A percentile compares a stretch with the other conserved stretches of the same genome.
phyloP scores from a whole-genome alignment of 2,797 vertebrate genomes.

The Gobio occitaniae region DNA sequence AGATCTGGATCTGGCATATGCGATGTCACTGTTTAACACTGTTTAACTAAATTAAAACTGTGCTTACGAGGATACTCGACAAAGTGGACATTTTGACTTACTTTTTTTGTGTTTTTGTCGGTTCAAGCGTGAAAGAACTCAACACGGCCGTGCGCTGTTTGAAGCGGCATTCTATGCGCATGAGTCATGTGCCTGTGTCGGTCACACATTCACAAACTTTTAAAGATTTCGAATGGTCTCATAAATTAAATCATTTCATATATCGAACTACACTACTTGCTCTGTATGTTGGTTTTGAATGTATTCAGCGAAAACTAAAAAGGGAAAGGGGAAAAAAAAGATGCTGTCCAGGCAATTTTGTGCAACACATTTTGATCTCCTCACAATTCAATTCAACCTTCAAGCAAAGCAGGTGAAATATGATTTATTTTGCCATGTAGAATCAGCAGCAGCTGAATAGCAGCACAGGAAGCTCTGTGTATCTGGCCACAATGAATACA shows the following conservation, averaged over 20 bases:
- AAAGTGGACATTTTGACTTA: too few species aligned
- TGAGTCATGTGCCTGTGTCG: too few species aligned
- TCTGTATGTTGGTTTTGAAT: neutral
- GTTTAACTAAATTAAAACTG: too few species aligned
- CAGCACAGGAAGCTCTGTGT: neutral
- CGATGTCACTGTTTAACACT: too few species aligned
- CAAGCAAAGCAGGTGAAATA: neutral
- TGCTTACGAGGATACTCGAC: too few species aligned
- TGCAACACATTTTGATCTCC: neutral
- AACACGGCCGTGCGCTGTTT: too few species aligned
- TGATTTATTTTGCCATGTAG: neutral
- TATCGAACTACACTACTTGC: neutral
- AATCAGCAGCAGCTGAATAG: neutral
- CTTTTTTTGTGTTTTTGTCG: too few species aligned
- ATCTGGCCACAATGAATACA: neutral
- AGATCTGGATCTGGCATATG: too few species aligned
- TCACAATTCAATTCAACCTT: neutral
- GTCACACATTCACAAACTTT: neutral
- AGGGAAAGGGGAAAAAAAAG: neutral
- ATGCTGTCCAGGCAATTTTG: neutral
- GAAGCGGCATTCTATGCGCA: too few species aligned
- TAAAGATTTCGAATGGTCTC: neutral
- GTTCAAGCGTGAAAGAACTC: too few species aligned
- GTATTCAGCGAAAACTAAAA: neutral
- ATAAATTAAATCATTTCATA: neutral